These are phyloP conservation scores for Busseola fusca DNA, from an alignment of 2,888 invertebrate species.

Conservation along the genomic window DNA sequence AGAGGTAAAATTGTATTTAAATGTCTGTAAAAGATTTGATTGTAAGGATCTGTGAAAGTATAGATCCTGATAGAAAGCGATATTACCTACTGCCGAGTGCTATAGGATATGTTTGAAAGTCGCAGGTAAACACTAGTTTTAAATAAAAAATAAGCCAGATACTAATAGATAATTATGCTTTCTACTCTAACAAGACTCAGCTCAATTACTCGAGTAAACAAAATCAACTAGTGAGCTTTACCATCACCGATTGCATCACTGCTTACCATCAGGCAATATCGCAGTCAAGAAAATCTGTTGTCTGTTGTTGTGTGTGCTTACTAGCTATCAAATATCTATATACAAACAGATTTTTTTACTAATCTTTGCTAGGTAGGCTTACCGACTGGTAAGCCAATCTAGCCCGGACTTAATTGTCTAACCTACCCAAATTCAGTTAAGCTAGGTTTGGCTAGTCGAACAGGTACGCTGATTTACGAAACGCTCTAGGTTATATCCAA, in stretches of 20 bases:
- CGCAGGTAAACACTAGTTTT: background rate
- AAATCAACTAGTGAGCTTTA: no score
- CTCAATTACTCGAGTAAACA: background rate
- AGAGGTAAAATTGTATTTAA: no score
- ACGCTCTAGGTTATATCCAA: conserved; percentile 33
- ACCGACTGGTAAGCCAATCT: no score
- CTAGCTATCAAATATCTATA: no score
- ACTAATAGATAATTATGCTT: background rate
- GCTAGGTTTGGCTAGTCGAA: conserved; percentile 31
- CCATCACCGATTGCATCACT: no score
- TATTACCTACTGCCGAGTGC: background rate
- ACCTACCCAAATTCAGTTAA: conserved; percentile 26
- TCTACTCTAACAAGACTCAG: background rate
- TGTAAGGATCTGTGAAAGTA: background rate
- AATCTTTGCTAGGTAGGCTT: no score
- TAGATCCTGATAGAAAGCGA: background rate
- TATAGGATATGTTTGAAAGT: background rate
- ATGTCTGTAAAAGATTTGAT: background rate
- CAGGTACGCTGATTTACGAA: conserved; percentile 26
- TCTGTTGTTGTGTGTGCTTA: no score
- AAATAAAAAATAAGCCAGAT: background rate
- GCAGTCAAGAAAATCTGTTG: background rate
- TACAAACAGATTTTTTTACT: no score
- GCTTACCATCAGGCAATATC: no score
- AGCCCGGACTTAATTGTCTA: conserved; percentile 22